Evolutionary conservation across 2,797 vertebrate species (phyloP).

Genomic region (Pampus argenteus): DNA sequence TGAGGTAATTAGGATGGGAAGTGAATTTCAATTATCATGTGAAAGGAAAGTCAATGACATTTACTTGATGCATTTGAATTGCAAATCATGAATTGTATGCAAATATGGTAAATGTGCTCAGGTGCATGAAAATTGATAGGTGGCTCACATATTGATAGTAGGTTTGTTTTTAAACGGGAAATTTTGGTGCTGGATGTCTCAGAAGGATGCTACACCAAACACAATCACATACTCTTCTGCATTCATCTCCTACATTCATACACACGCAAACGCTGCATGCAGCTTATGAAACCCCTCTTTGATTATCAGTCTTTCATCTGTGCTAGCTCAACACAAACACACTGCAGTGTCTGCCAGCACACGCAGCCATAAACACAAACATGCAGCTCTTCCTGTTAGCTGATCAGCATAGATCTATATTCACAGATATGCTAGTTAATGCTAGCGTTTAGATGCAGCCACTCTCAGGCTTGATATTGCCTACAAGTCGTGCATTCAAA

Average conservation of each 20-base stretch:
- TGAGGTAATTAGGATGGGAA: slow-evolving; percentile 56
- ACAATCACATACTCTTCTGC: slow-evolving; percentile 3
- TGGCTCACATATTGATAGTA: slow-evolving; percentile 27
- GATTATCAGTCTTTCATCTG: slow-evolving; percentile 72
- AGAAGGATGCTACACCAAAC: slow-evolving; percentile 19
- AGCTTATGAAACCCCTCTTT: slow-evolving; percentile 71
- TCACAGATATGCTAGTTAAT: slow-evolving; percentile 38
- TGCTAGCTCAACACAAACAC: slow-evolving; percentile 45
- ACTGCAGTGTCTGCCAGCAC: slow-evolving; percentile 28
- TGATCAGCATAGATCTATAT: slow-evolving; percentile 38
- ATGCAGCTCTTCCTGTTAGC: slow-evolving; percentile 25
- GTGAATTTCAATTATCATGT: slow-evolving; percentile 55
- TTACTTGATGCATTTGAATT: slow-evolving; percentile 35
- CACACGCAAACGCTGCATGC: slow-evolving; percentile 13
- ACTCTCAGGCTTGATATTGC: slow-evolving; percentile 27
- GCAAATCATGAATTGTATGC: slow-evolving; percentile 56
- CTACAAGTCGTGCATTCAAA: background rate
- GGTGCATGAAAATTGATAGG: slow-evolving; percentile 36
- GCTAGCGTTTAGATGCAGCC: slow-evolving; percentile 37
- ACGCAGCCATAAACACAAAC: slow-evolving; percentile 24
- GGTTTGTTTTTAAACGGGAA: slow-evolving; percentile 14
- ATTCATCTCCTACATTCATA: slow-evolving; percentile 11
- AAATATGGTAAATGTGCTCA: slow-evolving; percentile 50
- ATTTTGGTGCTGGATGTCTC: slow-evolving; percentile 32
- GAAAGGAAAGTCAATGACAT: slow-evolving; percentile 58